These are phyloP conservation scores for Clarias pachynema DNA, from an alignment of 2,797 vertebrate species.

Conservation along the genomic window DNA sequence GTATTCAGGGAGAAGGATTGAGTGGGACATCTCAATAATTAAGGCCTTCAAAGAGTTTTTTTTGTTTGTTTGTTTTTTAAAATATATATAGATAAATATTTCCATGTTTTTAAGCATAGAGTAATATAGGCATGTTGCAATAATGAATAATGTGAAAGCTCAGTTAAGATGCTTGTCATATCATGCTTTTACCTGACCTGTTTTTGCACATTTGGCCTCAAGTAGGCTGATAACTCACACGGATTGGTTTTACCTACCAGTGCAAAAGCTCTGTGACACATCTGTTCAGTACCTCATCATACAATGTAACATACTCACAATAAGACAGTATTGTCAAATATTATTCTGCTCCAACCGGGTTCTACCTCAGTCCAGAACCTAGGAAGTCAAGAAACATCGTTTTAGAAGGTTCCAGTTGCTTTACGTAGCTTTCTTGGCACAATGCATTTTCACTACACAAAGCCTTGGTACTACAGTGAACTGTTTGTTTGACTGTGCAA, in stretches of 20 bases:
- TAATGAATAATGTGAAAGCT: conserved; percentile 87
- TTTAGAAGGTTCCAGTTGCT: conserved; percentile 68
- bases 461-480: conserved; percentile 77
- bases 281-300: conserved; percentile 83
- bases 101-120: conserved; percentile 82
- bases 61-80: conserved; percentile 69
- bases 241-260: conserved; percentile 80
- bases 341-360: conserved; percentile 72
- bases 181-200: conserved; percentile 84
- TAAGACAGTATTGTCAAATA: conserved; percentile 79
- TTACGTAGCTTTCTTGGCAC: conserved; percentile 69
- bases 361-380: conserved; percentile 86
- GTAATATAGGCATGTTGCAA: conserved; percentile 89
- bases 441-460: conserved; percentile 72
- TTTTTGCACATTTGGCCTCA: conserved; percentile 81
- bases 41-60: conserved; percentile 67
- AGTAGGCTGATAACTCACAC: conserved; percentile 78
- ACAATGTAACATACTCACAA: conserved; percentile 78
- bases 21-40: conserved; percentile 76
- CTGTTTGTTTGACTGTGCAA: conserved; percentile 76
- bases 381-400: conserved; percentile 69
- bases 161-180: conserved; percentile 83
- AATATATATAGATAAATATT: conserved; percentile 73
- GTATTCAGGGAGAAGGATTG: conserved; percentile 73
- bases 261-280: conserved; percentile 81